These are phyloP conservation scores for Calliphora vomitoria DNA, from an alignment of 2,888 invertebrate genomes.

Conservation along the genomic window DNA sequence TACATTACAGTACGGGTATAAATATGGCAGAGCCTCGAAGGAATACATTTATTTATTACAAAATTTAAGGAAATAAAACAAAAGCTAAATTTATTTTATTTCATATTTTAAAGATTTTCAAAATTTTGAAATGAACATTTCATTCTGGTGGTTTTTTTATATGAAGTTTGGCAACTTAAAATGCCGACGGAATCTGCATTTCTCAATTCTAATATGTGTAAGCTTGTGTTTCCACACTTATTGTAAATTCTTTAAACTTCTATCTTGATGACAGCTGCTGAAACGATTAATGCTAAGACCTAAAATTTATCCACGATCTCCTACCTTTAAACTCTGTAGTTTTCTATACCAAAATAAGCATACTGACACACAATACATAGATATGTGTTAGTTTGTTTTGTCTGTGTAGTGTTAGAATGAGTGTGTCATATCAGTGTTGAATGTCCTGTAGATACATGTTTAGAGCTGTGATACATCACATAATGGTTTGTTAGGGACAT, in stretches of 20 bases:
- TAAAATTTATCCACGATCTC: neutral
- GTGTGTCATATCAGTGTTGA: constrained; percentile 61
- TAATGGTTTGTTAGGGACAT: constrained; percentile 73
- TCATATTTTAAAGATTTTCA: no score
- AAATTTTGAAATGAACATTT: no score
- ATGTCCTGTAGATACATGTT: constrained; percentile 68
- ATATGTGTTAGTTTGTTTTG: constrained; percentile 9
- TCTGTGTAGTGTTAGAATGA: neutral
- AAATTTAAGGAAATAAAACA: neutral
- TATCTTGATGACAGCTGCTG: no score
- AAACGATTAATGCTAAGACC: no score
- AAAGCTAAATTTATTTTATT: no score
- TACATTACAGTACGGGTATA: neutral
- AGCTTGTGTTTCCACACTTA: no score
- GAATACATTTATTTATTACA: neutral
- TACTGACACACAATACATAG: neutral
- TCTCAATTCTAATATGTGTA: no score
- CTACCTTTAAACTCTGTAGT: neutral
- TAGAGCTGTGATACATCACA: constrained; percentile 71
- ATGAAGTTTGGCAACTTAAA: no score
- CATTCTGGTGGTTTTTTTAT: no score
- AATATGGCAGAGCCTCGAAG: neutral
- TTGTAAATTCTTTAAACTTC: no score
- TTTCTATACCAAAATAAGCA: neutral
- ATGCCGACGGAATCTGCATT: no score